Base-by-base conservation (phyloP, 2,113 vertebrate genomes). In the Paradoxurus hermaphroditus region DNA sequence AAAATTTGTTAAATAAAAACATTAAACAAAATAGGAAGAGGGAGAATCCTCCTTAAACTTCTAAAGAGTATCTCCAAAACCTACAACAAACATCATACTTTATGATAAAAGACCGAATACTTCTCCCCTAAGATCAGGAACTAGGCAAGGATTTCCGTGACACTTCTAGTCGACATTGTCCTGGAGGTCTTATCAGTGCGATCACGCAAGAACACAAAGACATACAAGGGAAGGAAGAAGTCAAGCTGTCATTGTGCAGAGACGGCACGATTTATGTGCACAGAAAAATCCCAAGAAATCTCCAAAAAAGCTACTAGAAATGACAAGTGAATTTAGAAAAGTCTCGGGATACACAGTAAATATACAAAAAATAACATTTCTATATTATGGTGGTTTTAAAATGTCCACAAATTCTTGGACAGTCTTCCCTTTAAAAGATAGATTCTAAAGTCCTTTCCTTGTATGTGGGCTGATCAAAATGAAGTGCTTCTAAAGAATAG, bases 401-500 rank as follows among this genome's bases (percentile, higher is more conserved):
- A 46, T 81, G 81, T 92, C 39, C 39, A 82, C 36, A 67, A 44
- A 56, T 77, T 73, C 41, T 88, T 95, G 91, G 39, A 19, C 49
- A 82, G 1, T 31, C n/a, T 91, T 86, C 27, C 78, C 34, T 87
- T 75, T 41, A 90, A 91, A 78, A 18, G 14, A 16, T 56, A 51
- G 62, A 72, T 90, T 31, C 34, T 41, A 14, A 73, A 67, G 3
- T 11, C 51, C 63, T 95, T 70, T 72, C 27, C 68, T 59, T 29
- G 53, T 78, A 5, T 70, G 41, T 68, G 27, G 51, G 23, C 25
- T 96, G 68, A 12, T 86, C 84, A 70, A 36, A 89, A 49, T 29
- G 44, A 27, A 31, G 34, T 73, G 67, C 27, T 93, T 95, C 72
- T 95, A 70, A 87, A 65, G 53, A 85, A n/a, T 36, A 89, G 97